Evolutionary conservation across 2,888 invertebrate species (phyloP), one percentile per base, ranked within the genome.

Genomic region (Sinhomidia bicolor): DNA sequence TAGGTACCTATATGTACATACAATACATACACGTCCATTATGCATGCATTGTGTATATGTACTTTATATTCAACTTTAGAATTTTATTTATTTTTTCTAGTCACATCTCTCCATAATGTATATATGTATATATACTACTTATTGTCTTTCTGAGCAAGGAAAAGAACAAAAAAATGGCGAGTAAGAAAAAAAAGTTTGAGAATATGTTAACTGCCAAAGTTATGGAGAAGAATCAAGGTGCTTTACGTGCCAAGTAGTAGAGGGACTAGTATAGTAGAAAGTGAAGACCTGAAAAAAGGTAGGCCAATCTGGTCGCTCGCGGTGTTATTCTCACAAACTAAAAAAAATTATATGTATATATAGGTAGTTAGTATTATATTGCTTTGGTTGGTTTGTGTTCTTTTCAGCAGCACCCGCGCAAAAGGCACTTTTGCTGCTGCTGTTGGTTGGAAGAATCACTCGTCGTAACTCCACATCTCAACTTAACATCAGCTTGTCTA

Each of bases 401-500:
- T n/a, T n/a, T n/a, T n/a, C n/a, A n/a, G n/a, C n/a, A n/a, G n/a
- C n/a, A n/a, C n/a, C n/a, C n/a, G n/a, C n/a, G n/a, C n/a, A n/a
- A n/a, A n/a, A n/a, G n/a, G n/a, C n/a, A n/a, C n/a, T n/a, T n/a
- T n/a, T n/a, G n/a, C n/a, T n/a, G n/a, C n/a, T n/a, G n/a, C n/a
- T n/a, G n/a, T n/a, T 60, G 17, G 41, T 41, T 41, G 41, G 41
- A 71, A 41, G 60, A 60, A 60, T 60, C 60, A 23, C 60, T n/a
- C n/a, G n/a, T 60, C 60, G 60, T 60, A 60, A 60, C 26, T 60
- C 12, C 7, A 60, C 60, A 60, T 60, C 57, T 36, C 68, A n/a
- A n/a, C n/a, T n/a, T n/a, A n/a, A 44, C 74, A 74, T 74, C 74
- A 79, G 79, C 79, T 79, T 57, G 79, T 79, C 57, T 57, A 36